Conservation (phyloP, 2,797 vertebrate species). For the Leucoraja ocellata region DNA sequence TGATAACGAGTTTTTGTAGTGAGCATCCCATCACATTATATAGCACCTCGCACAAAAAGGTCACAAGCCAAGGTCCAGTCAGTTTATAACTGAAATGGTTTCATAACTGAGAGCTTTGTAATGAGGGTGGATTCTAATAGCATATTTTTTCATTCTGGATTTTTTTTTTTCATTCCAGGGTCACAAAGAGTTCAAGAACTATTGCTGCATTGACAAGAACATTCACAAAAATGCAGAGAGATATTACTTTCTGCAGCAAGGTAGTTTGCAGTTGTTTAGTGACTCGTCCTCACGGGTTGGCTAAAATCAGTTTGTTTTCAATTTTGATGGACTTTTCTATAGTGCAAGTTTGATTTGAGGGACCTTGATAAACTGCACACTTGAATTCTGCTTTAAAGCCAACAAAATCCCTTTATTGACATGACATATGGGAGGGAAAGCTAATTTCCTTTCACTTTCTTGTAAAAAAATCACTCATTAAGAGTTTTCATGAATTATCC, state of each 20-base stretch:
- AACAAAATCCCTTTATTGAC: conserved; percentile 11
- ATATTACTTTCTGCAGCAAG: not conserved
- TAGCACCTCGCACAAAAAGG: not conserved
- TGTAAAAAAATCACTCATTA: conserved; percentile 31
- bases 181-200: conserved; percentile 36
- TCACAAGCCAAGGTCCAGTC: conserved; percentile 34
- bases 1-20: conserved; percentile 10
- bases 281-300: not conserved
- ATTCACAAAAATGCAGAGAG: conserved; percentile 18
- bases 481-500: conserved; percentile 35
- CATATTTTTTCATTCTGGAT: conserved; percentile 34
- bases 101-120: conserved; percentile 33
- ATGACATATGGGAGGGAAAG: not conserved
- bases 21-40: conserved; percentile 23
- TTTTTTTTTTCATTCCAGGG: conserved; percentile 25
- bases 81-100: conserved; percentile 34
- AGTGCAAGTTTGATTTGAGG: not conserved
- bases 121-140: conserved; percentile 31
- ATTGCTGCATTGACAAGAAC: conserved; percentile 34
- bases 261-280: not conserved
- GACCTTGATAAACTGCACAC: conserved; percentile 16
- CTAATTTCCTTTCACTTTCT: conserved; percentile 11
- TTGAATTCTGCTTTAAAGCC: conserved; percentile 20
- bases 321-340: not conserved
- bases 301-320: not conserved